A percentile compares a stretch with the other conserved stretches of the same genome.
Conservation (phyloP, 2,113 vertebrate species). For the Campylorhamphus procurvoides region DNA sequence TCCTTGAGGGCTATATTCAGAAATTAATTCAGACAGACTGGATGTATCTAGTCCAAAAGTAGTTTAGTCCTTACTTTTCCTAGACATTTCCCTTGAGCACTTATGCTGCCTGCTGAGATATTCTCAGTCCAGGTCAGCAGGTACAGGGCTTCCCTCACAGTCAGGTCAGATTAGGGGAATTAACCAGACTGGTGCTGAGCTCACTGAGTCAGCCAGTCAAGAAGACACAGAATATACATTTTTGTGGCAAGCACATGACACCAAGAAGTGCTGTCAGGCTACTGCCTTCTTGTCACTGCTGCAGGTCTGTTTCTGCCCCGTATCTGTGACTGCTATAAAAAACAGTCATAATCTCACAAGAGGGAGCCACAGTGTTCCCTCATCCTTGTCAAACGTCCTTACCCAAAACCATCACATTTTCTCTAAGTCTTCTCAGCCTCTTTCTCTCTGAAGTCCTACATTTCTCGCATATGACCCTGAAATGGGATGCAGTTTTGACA, state of each 20-base stretch:
- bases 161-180: background rate
- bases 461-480: background rate
- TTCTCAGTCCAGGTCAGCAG: background rate
- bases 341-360: background rate
- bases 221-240: background rate
- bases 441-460: background rate
- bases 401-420: background rate
- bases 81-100: background rate
- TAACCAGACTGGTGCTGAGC: background rate
- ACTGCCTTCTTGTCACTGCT: background rate
- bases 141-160: background rate
- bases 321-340: background rate
- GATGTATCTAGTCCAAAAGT: background rate
- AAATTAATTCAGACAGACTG: background rate
- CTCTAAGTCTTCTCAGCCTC: background rate
- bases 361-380: background rate
- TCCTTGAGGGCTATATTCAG: constrained; percentile 12
- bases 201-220: background rate
- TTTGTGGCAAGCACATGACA: background rate
- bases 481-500: background rate
- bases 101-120: background rate
- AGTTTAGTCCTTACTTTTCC: background rate
- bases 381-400: background rate
- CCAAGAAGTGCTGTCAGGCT: background rate
- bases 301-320: background rate